phyloP scores from a whole-genome alignment of 2,113 vertebrate species.

The Malaclemys terrapin region DNA sequence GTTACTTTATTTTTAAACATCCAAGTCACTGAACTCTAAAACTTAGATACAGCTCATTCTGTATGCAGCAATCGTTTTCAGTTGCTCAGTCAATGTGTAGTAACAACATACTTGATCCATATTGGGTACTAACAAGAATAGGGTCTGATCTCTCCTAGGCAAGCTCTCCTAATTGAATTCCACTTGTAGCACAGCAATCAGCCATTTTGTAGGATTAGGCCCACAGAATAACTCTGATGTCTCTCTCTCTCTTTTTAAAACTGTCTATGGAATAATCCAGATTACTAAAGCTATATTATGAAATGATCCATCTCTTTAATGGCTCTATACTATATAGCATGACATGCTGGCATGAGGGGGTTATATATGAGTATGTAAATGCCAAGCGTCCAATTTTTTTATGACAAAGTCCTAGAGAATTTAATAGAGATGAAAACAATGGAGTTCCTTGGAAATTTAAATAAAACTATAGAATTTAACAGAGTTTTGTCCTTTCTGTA shows the following conservation, averaged over 20 bases:
- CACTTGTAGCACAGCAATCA: background rate
- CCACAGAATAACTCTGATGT: accelerated
- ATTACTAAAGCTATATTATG: background rate
- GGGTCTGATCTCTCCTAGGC: background rate
- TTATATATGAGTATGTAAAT: background rate
- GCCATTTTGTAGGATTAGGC: background rate
- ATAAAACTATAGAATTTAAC: background rate
- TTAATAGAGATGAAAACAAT: background rate
- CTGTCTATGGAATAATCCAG: background rate
- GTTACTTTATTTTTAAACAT: slow-evolving; percentile 16
- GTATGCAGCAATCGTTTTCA: background rate
- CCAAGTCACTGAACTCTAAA: background rate
- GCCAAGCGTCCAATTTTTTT: background rate
- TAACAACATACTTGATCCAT: background rate
- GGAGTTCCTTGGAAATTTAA: background rate
- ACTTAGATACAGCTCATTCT: accelerated
- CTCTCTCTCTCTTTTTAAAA: background rate
- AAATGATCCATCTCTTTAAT: background rate
- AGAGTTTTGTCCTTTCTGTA: background rate
- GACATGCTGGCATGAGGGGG: background rate
- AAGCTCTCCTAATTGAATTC: slow-evolving; percentile 42
- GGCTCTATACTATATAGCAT: background rate
- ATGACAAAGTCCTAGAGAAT: background rate
- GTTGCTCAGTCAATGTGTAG: slow-evolving; percentile 40
- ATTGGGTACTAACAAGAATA: slow-evolving; percentile 45